Base-by-base conservation (phyloP, 2,888 invertebrate genomes). In the Drosophila setosimentum region DNA sequence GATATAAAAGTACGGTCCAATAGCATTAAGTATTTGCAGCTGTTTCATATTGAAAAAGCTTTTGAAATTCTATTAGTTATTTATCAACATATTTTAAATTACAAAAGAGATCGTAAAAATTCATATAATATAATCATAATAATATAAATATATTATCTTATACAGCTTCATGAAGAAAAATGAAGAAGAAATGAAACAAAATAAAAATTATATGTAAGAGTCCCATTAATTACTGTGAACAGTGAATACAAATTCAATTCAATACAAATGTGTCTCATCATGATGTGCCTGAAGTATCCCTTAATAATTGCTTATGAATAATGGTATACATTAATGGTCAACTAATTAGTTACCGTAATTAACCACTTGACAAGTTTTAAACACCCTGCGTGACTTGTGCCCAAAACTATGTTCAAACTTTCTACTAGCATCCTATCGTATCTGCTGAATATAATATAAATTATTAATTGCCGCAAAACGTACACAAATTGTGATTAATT, bases 401-500 rank as follows among this genome's bases (percentile, higher is more conserved):
- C 21, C 58, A 40, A 65, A 82, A 80, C 78, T 63, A 71, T 53
- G 59, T 53, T 33, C 30, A 49, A 64, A 65, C 50, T 73, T 65
- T 27, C 66, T 73, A 63, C 60, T 63, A 53, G 62, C 30, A 54
- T 57, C 68, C 62, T 37, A 65, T 51, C 67, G 57, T 63, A 63
- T 53, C 63, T 57, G 67, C 68, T 57, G 80, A 82, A 64, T 80
- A 61, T 67, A 61, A 71, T 66, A 82, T 78, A 82, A 76, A 82
- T 82, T 81, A 85, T 87, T 80, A 84, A 84, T 84, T 87, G 81
- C 87, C 86, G 60, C 80, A 86, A 77, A 88, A 77, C 78, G 64
- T 70, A 76, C 83, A 76, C 86, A 85, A 85, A 85, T 88, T 87
- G 76, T 88, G 86, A 85, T 88, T 85, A 85, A 88, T 85, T 88